These are phyloP conservation scores for Argentina silus DNA, from an alignment of 2,797 vertebrate species.

Conservation along the genomic window DNA sequence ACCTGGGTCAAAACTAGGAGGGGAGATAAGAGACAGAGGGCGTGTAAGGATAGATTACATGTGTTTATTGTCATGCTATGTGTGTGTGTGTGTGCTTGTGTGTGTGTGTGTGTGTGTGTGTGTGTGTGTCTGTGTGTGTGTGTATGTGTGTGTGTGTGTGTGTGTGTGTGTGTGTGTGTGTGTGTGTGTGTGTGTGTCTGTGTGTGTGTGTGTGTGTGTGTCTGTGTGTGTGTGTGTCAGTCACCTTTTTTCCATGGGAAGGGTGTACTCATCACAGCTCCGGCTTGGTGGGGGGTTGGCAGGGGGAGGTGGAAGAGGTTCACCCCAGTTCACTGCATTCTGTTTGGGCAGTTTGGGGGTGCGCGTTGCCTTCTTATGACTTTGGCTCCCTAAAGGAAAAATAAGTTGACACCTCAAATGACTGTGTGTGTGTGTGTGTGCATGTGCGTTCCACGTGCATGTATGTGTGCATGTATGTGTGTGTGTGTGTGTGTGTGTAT, in stretches of 20 bases:
- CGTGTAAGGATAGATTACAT: slow-evolving; percentile 18
- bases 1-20: slow-evolving; percentile 84
- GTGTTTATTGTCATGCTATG: background rate
- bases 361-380: slow-evolving; percentile 87
- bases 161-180: background rate
- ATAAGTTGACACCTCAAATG: background rate
- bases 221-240: background rate
- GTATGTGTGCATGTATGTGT: background rate
- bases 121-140: background rate
- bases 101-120: background rate
- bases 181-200: background rate
- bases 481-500: slow-evolving; percentile 22
- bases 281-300: slow-evolving; percentile 82
- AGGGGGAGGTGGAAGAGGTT: slow-evolving; percentile 83
- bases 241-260: slow-evolving; percentile 87
- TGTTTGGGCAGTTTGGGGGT: slow-evolving; percentile 87
- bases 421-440: slow-evolving; percentile 9
- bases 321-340: slow-evolving; percentile 88
- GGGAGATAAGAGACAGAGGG: slow-evolving; percentile 32
- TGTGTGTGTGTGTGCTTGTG: slow-evolving; percentile 1
- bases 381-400: slow-evolving; percentile 86
- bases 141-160: background rate
- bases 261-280: slow-evolving; percentile 85
- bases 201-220: background rate
- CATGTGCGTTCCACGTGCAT: slow-evolving; percentile 72